A percentile compares a stretch with the other conserved stretches of the same genome.
Conservation (phyloP, 2,113 vertebrate species). For the Cyphomyrus plagiostoma region DNA sequence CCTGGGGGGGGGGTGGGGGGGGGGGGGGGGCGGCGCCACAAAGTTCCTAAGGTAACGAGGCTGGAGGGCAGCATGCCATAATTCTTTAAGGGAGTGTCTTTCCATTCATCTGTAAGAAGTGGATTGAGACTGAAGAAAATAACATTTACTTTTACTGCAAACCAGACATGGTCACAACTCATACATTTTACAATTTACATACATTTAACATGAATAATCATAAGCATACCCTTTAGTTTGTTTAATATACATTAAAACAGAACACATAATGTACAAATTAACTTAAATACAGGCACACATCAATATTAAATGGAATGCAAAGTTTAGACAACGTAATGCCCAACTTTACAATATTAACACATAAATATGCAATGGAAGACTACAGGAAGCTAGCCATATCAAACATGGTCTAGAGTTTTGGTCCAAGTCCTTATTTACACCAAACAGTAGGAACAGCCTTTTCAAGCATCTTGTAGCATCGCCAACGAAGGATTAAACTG, state of each 20-base stretch:
- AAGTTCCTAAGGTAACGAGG: not conserved
- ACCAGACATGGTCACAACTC: conserved; percentile 83
- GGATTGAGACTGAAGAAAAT: conserved; percentile 44
- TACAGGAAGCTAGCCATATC: conserved; percentile 57
- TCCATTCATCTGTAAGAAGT: not conserved
- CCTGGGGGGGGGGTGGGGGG: no score
- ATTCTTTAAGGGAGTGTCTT: not conserved
- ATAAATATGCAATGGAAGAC: conserved; percentile 52
- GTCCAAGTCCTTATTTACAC: conserved; percentile 58
- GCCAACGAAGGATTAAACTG: conserved; percentile 43
- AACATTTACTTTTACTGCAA: conserved; percentile 88
- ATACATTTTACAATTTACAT: conserved; percentile 94
- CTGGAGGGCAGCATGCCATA: not conserved
- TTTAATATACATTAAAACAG: conserved; percentile 91
- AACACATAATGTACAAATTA: conserved; percentile 88
- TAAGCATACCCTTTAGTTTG: conserved; percentile 71
- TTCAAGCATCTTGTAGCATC: conserved; percentile 64
- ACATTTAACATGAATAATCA: conserved; percentile 83
- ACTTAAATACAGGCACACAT: conserved; percentile 82
- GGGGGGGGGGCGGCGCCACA: no score
- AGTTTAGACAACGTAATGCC: conserved; percentile 66
- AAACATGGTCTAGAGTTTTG: conserved; percentile 58
- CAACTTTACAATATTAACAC: conserved; percentile 59
- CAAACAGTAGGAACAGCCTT: conserved; percentile 75
- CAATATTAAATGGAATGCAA: conserved; percentile 83